phyloP scores from a whole-genome alignment of 2,797 vertebrate species.

The Xenentodon cancila region DNA sequence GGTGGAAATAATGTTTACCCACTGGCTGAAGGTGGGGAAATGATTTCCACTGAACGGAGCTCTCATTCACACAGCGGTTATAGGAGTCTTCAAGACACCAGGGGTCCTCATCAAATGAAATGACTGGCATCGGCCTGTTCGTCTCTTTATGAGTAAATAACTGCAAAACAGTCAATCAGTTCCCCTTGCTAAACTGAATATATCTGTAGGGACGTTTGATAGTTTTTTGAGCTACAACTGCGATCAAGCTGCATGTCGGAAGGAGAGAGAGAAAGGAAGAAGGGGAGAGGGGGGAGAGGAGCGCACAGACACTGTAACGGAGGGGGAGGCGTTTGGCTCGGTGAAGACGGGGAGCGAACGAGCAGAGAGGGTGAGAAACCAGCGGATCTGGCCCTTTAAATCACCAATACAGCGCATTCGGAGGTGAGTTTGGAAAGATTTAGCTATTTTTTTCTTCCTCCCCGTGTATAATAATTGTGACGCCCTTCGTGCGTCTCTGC shows the following conservation, averaged over 20 bases:
- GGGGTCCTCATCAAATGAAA: no score
- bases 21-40: no score
- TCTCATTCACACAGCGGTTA: no score
- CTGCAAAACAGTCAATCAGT: neutral
- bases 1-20: no score
- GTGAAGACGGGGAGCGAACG: conserved; percentile 71
- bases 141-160: neutral
- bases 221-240: conserved; percentile 33
- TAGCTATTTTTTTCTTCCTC: conserved; percentile 54
- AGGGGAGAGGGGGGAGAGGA: conserved; percentile 50
- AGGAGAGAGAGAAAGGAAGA: conserved; percentile 18
- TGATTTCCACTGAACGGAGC: no score
- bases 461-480: conserved; percentile 39
- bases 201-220: conserved; percentile 4
- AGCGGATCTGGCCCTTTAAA: conserved; percentile 84
- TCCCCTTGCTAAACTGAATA: neutral
- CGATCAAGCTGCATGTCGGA: conserved; percentile 51
- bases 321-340: conserved; percentile 82
- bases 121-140: neutral
- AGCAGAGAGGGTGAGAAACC: conserved; percentile 68
- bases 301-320: conserved; percentile 77
- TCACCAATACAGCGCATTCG: conserved; percentile 75
- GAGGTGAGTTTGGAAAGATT: conserved; percentile 81
- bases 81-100: no score
- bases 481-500: conserved; percentile 52